phyloP scores from a whole-genome alignment of 2,888 invertebrate genomes.

The Seira ritae region DNA sequence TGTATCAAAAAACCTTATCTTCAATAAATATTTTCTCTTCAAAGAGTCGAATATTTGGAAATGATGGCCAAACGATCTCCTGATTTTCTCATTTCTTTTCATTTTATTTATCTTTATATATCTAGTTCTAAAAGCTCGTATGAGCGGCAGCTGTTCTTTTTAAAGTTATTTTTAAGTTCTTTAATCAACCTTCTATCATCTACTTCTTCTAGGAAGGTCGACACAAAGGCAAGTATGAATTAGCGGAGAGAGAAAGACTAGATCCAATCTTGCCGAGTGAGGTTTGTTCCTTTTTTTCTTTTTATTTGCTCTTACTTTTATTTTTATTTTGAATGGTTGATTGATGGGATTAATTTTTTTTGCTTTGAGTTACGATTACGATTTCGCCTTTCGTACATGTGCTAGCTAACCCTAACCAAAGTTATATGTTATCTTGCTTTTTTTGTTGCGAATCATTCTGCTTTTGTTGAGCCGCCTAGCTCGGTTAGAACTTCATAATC shows the following conservation, averaged over 20 bases:
- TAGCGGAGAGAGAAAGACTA: slow-evolving; percentile 73
- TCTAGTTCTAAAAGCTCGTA: too few species aligned
- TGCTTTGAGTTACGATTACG: background rate
- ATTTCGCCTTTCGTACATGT: background rate
- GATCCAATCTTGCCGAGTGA: slow-evolving; percentile 73
- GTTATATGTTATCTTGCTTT: slow-evolving; percentile 34
- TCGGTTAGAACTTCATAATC: background rate
- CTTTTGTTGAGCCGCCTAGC: background rate
- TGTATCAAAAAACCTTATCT: too few species aligned
- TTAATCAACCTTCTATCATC: background rate
- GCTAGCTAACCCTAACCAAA: background rate
- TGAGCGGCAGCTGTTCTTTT: too few species aligned
- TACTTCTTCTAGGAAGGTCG: slow-evolving; percentile 72
- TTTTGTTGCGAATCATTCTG: background rate
- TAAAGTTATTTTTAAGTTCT: too few species aligned
- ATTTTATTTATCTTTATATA: too few species aligned
- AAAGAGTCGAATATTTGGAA: too few species aligned
- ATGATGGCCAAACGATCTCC: too few species aligned
- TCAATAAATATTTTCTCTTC: too few species aligned
- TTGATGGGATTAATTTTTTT: background rate
- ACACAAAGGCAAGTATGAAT: slow-evolving; percentile 74
- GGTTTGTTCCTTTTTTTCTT: slow-evolving; percentile 71
- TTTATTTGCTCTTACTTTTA: slow-evolving; percentile 50
- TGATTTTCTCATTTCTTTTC: too few species aligned
- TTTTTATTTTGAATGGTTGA: slow-evolving; percentile 15